Evolutionary conservation across 2,113 vertebrate genomes (phyloP).

Genomic region (Uria aalge): DNA sequence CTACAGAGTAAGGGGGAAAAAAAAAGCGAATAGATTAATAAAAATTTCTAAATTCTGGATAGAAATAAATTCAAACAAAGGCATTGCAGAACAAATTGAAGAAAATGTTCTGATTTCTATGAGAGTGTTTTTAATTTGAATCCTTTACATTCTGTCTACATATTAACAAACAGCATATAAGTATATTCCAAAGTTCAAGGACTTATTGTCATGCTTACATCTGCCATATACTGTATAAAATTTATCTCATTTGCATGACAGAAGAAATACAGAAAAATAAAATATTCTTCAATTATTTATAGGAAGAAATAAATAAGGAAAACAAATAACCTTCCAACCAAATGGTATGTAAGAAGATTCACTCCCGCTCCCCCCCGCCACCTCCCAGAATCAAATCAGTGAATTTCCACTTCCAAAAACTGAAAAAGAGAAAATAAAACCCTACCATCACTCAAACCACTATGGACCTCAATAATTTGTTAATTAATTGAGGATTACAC

Average conservation of each 20-base stretch:
- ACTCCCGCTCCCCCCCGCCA: fast-evolving
- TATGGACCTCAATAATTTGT: conserved; percentile 48
- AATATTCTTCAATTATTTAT: background rate
- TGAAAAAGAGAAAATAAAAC: conserved; percentile 24
- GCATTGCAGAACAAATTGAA: background rate
- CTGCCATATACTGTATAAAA: background rate
- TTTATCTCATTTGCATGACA: background rate
- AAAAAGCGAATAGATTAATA: conserved; percentile 42
- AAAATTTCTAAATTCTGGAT: background rate
- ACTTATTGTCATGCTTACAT: background rate
- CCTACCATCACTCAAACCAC: conserved; percentile 8
- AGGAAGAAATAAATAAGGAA: conserved; percentile 3
- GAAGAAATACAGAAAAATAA: conserved; percentile 4
- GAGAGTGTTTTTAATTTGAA: background rate
- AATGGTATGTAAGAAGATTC: background rate
- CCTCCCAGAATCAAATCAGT: background rate
- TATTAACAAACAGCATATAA: background rate
- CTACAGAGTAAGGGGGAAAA: conserved; percentile 71
- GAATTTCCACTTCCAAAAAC: background rate
- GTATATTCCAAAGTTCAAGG: background rate
- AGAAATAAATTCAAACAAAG: conserved; percentile 9
- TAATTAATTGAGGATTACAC: conserved; percentile 68
- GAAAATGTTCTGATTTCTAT: background rate
- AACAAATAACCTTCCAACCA: conserved; percentile 10
- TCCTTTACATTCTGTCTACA: background rate